These are phyloP conservation scores for Holocentrus rufus DNA, from an alignment of 2,797 vertebrate species.

Conservation along the genomic window DNA sequence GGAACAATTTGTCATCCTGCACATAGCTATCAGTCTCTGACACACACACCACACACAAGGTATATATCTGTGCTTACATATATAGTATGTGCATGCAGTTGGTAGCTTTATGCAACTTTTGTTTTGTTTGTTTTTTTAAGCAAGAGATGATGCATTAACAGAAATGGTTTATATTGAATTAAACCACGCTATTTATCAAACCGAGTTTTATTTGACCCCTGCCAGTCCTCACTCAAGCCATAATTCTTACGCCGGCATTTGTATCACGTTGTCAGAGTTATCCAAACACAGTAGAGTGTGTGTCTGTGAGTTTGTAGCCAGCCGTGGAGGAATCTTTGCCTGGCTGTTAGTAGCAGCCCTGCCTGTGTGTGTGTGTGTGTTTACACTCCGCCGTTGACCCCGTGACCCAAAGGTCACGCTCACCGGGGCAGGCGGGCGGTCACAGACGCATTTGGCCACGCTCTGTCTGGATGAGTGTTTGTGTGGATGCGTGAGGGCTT, in stretches of 20 bases:
- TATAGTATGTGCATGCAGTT: slow-evolving; percentile 28
- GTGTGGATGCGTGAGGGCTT: slow-evolving; percentile 38
- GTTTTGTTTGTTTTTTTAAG: background rate
- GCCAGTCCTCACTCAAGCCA: slow-evolving; percentile 66
- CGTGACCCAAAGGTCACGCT: slow-evolving; percentile 71
- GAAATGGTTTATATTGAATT: slow-evolving; percentile 45
- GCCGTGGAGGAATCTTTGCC: slow-evolving; percentile 69
- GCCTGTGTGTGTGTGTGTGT: slow-evolving; percentile 61
- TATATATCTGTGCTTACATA: slow-evolving; percentile 19
- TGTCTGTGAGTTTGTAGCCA: slow-evolving; percentile 60
- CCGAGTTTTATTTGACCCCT: slow-evolving; percentile 69
- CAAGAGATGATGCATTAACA: slow-evolving; percentile 30
- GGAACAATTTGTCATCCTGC: slow-evolving; percentile 67
- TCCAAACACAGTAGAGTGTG: slow-evolving; percentile 76
- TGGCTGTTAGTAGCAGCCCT: slow-evolving; percentile 68
- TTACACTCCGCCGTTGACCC: slow-evolving; percentile 76
- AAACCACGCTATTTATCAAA: slow-evolving; percentile 60
- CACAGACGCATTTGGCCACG: slow-evolving; percentile 71
- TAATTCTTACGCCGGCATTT: slow-evolving; percentile 73
- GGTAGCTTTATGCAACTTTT: slow-evolving; percentile 9
- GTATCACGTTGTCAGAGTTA: slow-evolving; percentile 73
- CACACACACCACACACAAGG: slow-evolving; percentile 1
- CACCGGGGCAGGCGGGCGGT: slow-evolving; percentile 64
- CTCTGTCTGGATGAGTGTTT: slow-evolving; percentile 57
- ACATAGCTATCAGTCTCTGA: slow-evolving; percentile 20